A percentile compares a stretch with the other conserved stretches of the same genome.
Conservation (phyloP, 1,140 invertebrate species). For the Notospermus geniculatus region DNA sequence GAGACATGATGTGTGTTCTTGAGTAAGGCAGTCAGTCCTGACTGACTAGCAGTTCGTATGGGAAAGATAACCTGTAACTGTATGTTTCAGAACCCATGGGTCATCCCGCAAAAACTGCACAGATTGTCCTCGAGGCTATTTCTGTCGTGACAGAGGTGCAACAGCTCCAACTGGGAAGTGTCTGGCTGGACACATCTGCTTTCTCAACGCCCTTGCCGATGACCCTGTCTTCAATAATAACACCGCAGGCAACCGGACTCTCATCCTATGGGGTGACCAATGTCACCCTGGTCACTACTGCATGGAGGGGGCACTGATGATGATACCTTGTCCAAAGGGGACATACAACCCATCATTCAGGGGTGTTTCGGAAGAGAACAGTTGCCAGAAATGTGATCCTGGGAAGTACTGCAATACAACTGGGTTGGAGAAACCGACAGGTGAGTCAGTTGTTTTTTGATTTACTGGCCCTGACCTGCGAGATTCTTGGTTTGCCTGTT, state of each 20-base stretch:
- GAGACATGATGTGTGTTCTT: too few species aligned
- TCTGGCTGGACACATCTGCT: conserved; percentile 51
- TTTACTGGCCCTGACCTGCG: too few species aligned
- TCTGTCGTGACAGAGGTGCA: conserved; percentile 43
- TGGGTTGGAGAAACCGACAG: conserved; percentile 35
- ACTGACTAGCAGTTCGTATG: too few species aligned
- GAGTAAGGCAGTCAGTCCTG: too few species aligned
- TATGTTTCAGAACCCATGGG: conserved; percentile 35
- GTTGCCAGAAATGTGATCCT: conserved; percentile 42
- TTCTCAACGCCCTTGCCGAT: conserved; percentile 28
- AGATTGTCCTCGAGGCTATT: conserved; percentile 41
- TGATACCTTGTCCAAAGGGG: conserved; percentile 44
- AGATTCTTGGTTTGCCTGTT: too few species aligned
- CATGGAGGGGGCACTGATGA: conserved; percentile 36
- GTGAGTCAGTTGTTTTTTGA: too few species aligned
- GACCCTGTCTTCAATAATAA: conserved; percentile 50
- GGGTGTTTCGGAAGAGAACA: conserved; percentile 27
- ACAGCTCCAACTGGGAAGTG: conserved; percentile 39
- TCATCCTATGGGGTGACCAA: conserved; percentile 43
- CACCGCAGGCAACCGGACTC: conserved; percentile 38
- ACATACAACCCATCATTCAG: conserved; percentile 43
- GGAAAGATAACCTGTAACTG: too few species aligned
- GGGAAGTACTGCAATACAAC: conserved; percentile 48
- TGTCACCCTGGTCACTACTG: conserved; percentile 49
- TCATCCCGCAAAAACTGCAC: conserved; percentile 35